Evolutionary conservation across 1,140 invertebrate genomes (phyloP).

Genomic region (Euwallacea similis): DNA sequence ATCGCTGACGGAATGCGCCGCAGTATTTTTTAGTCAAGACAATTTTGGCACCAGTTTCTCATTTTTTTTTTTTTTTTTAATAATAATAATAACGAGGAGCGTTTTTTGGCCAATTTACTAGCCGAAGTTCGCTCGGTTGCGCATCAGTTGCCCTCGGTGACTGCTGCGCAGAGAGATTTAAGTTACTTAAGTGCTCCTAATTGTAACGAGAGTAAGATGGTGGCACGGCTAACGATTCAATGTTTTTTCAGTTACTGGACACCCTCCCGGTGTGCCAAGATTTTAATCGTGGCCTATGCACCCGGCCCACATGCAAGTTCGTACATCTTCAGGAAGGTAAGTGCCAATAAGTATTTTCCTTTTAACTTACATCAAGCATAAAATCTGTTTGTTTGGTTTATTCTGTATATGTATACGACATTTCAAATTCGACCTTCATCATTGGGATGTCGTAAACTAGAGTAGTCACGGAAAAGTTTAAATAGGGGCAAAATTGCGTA

Average conservation of each 20-base stretch:
- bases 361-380: not conserved
- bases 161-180: too few relatives aligned
- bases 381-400: not conserved
- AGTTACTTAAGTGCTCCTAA: too few relatives aligned
- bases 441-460: too few relatives aligned
- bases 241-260: conserved; percentile 93
- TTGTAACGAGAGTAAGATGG: too few relatives aligned
- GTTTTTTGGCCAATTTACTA: too few relatives aligned
- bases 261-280: conserved; percentile 99
- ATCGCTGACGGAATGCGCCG: conserved; percentile 31
- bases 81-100: too few relatives aligned
- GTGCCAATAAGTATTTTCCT: conserved; percentile 38
- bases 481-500: too few relatives aligned
- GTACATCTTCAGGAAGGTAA: conserved; percentile 93
- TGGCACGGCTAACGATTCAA: conserved; percentile 13
- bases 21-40: not conserved
- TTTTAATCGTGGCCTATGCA: conserved; percentile 96
- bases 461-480: too few relatives aligned
- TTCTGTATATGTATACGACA: not conserved
- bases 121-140: too few relatives aligned
- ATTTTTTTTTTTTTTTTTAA: not conserved
- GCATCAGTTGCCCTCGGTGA: too few relatives aligned
- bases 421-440: not conserved
- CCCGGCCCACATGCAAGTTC: conserved; percentile 93
- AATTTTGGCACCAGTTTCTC: not conserved